A percentile compares a stretch with the other conserved stretches of the same genome.
Conservation (phyloP, 2,888 invertebrate species). For the Chaetogeoica ovagalla region DNA sequence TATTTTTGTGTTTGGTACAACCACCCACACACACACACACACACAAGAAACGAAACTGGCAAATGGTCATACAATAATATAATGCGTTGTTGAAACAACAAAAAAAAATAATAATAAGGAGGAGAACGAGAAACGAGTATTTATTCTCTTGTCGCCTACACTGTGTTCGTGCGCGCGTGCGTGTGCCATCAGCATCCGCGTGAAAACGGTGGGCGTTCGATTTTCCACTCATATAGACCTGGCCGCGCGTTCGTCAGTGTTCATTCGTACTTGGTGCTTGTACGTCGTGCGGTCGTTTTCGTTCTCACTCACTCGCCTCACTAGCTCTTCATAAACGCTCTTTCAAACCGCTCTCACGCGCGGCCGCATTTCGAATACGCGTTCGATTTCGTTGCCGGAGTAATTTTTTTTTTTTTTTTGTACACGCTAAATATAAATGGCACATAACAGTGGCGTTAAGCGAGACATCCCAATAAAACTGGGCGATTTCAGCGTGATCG, state of each 20-base stretch:
- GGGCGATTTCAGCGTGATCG: slow-evolving; percentile 93
- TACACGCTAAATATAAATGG: slow-evolving; percentile 35
- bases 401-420: background rate
- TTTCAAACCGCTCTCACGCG: background rate
- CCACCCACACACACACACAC: background rate
- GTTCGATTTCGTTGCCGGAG: background rate
- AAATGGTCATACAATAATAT: background rate
- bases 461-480: slow-evolving; percentile 91
- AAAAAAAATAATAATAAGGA: background rate
- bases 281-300: background rate
- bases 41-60: background rate
- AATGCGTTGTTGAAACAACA: background rate
- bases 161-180: slow-evolving; percentile 19
- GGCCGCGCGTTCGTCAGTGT: slow-evolving; percentile 21
- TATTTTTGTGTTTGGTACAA: background rate
- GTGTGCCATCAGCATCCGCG: slow-evolving; percentile 40
- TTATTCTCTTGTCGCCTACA: slow-evolving; percentile 30
- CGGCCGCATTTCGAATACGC: background rate
- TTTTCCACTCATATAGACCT: slow-evolving; percentile 45
- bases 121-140: background rate
- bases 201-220: slow-evolving; percentile 49
- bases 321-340: background rate
- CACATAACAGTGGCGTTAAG: slow-evolving; percentile 71
- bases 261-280: background rate
- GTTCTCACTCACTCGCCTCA: too few relatives aligned